Evolutionary conservation across 2,113 vertebrate genomes (phyloP), one percentile per base, ranked within the genome.

Genomic region (Calypte anna): DNA sequence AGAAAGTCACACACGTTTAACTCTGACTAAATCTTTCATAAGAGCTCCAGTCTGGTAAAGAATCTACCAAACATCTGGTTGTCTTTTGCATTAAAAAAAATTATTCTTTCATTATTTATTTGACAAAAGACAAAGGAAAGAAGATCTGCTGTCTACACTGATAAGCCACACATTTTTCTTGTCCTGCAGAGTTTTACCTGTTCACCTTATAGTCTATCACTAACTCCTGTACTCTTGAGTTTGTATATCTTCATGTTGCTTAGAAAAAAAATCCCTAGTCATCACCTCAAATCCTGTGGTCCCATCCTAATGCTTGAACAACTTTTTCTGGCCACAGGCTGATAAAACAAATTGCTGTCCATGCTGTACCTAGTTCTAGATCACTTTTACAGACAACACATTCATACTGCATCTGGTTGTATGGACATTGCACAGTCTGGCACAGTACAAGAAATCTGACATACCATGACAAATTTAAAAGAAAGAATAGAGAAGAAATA

Each of bases 1-100:
- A 90, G 78, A 85, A 87, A 92, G 46, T 82, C 63, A 79, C 40
- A 85, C 27, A 76, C 6, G 1, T 94, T 97, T 95, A 76, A 83
- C 44, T 88, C 82, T 90, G 54, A 66, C 73, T 91, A 73, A 55
- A 55, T 88, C 50, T 90, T 87, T 85, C 67, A 44, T 73, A 77
- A 82, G 31, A 82, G 6, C 43, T 87, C 43, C 31, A 90, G 51
- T 90, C 58, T 80, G 51, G 48, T 82, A 27, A 91, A n/a, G 15
- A 19, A 73, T 69, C 55, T 91, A 63, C 72, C 51, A 90, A 90
- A 66, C 4, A 30, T 43, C 63, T 55, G 79, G 24, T 66, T 82
- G 82, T 50, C 25, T 66, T 70, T 69, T 77, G 28, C 38, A 87
- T 66, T 80, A 62, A 87, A 80, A 79, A 11, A 88, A 87, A 69